Conservation (phyloP, 2,888 invertebrate genomes). For the Doris montereyensis region DNA sequence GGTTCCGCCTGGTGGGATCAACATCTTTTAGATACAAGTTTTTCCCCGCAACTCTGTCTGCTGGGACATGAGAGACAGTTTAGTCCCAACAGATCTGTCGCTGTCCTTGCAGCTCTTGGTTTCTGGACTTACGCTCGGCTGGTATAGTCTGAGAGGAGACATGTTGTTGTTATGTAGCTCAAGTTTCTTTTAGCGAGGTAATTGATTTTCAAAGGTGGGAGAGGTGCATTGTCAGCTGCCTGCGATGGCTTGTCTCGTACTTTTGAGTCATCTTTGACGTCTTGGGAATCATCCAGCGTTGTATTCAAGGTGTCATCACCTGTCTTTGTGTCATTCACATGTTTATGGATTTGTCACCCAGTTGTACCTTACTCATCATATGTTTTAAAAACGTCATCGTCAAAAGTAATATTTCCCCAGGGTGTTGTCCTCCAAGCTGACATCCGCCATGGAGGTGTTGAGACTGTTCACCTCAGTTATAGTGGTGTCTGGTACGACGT, state of each 20-base stretch:
- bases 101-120: slow-evolving; percentile 1
- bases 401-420: slow-evolving; percentile 43
- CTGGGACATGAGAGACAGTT: slow-evolving; percentile 19
- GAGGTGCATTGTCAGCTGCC: no score
- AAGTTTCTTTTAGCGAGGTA: slow-evolving; percentile 39
- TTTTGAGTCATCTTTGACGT: no score
- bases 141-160: no score
- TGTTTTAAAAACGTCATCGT: slow-evolving; percentile 41
- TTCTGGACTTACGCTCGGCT: not conserved
- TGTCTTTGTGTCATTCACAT: no score
- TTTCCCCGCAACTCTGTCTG: slow-evolving; percentile 55
- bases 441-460: slow-evolving; percentile 23
- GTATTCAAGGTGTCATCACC: no score
- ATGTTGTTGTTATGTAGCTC: slow-evolving; percentile 37
- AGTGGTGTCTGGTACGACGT: not conserved
- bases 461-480: slow-evolving; percentile 1
- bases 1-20: slow-evolving; percentile 52
- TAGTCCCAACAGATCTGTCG: slow-evolving; percentile 21
- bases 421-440: slow-evolving; percentile 1
- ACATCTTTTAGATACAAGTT: slow-evolving; percentile 50
- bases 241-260: no score
- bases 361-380: no score
- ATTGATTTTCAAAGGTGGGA: slow-evolving; percentile 44
- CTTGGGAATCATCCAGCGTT: no score
- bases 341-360: no score